Evolutionary conservation across 1,140 invertebrate genomes (phyloP).

Genomic region (Drosophila mayri): DNA sequence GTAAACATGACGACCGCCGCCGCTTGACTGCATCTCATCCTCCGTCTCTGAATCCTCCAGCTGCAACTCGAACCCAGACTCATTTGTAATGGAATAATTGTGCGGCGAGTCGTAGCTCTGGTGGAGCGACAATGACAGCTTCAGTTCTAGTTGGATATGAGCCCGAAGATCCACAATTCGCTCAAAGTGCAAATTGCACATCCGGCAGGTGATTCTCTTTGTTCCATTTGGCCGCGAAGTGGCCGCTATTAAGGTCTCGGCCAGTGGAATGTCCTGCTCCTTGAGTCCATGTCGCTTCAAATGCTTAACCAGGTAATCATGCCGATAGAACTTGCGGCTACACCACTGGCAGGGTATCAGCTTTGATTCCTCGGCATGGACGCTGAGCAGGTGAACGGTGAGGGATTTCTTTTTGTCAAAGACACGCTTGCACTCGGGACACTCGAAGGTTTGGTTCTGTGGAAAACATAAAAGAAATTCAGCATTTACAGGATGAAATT

Average conservation of each 20-base stretch:
- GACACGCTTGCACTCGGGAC: constrained; percentile 85
- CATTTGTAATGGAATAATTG: constrained; percentile 80
- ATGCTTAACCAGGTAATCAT: constrained; percentile 84
- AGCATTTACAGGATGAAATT: neutral
- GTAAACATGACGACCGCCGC: constrained; percentile 45
- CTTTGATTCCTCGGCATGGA: constrained; percentile 85
- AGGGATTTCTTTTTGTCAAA: constrained; percentile 86
- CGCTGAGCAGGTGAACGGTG: constrained; percentile 85
- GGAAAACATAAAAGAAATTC: neutral
- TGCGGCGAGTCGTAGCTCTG: constrained; percentile 59
- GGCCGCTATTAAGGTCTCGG: constrained; percentile 70
- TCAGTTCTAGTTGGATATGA: constrained; percentile 70
- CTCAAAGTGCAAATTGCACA: constrained; percentile 70
- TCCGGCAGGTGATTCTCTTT: constrained; percentile 71
- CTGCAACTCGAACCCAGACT: constrained; percentile 71
- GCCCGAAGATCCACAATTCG: constrained; percentile 59
- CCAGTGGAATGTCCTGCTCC: constrained; percentile 66
- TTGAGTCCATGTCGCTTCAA: constrained; percentile 70
- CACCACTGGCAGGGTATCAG: constrained; percentile 85
- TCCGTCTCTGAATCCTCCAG: constrained; percentile 80
- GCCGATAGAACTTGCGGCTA: constrained; percentile 86
- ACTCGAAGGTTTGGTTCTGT: constrained; percentile 82
- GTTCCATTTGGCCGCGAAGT: constrained; percentile 66
- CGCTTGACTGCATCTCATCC: constrained; percentile 58
- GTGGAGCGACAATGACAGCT: constrained; percentile 59